Percentiles rank a stretch among this genome's conserved stretches.
phyloP scores from a whole-genome alignment of 2,797 vertebrate genomes.

The Sebastes taczanowskii region DNA sequence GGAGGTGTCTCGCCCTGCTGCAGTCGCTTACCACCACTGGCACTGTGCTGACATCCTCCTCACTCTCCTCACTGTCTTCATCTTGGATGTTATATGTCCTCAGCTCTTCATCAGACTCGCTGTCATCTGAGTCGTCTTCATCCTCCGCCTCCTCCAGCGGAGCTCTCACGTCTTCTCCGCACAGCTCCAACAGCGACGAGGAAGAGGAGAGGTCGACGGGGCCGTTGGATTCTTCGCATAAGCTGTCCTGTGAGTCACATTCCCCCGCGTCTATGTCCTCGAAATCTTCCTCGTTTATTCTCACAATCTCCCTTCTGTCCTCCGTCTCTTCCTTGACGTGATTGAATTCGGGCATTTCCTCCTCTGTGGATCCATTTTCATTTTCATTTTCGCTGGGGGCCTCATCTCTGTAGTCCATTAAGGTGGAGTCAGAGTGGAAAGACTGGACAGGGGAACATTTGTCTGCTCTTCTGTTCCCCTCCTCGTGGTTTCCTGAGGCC shows the following conservation, averaged over 20 bases:
- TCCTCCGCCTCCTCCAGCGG: slow-evolving; percentile 84
- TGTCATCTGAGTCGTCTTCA: slow-evolving; percentile 94
- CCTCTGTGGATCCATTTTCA: slow-evolving; percentile 86
- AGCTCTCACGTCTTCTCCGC: slow-evolving; percentile 73
- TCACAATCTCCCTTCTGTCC: slow-evolving; percentile 44
- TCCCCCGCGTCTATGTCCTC: slow-evolving; percentile 77
- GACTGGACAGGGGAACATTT: slow-evolving; percentile 70
- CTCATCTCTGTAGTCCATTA: slow-evolving; percentile 71
- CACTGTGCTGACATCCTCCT: slow-evolving; percentile 78
- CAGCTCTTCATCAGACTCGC: slow-evolving; percentile 95
- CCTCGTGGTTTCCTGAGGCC: slow-evolving; percentile 63
- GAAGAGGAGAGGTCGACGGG: slow-evolving; percentile 71
- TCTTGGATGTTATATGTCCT: slow-evolving; percentile 94
- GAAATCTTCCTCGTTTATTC: slow-evolving; percentile 73
- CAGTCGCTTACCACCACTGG: slow-evolving; percentile 94
- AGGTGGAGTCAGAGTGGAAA: slow-evolving; percentile 69
- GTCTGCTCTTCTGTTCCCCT: slow-evolving; percentile 55
- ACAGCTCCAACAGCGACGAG: slow-evolving; percentile 75
- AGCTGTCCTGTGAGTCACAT: slow-evolving; percentile 68
- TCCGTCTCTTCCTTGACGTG: slow-evolving; percentile 49
- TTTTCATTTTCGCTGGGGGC: slow-evolving; percentile 86
- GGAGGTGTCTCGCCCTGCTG: slow-evolving; percentile 87
- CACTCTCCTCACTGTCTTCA: slow-evolving; percentile 93
- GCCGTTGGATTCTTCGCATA: slow-evolving; percentile 67
- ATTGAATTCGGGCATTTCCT: slow-evolving; percentile 87